These are phyloP conservation scores for Seira ritae DNA, from an alignment of 2,888 invertebrate genomes.

Conservation along the genomic window DNA sequence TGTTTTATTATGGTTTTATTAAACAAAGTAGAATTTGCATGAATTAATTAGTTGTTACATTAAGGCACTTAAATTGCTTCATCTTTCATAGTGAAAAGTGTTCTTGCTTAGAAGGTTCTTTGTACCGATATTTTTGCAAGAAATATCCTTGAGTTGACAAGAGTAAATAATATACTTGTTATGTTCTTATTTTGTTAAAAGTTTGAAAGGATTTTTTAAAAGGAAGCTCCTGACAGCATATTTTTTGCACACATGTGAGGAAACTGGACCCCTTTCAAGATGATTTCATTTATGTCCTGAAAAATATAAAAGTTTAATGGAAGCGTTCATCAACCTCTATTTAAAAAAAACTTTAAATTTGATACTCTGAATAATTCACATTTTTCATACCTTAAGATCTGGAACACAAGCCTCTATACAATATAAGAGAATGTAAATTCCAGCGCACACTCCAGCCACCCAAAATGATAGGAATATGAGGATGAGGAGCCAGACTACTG, in stretches of 20 bases:
- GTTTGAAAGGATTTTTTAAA: conserved; percentile 11
- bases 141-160: too few relatives aligned
- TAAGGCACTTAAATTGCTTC: too few relatives aligned
- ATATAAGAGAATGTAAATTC: conserved; percentile 82
- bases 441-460: conserved; percentile 83
- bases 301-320: conserved; percentile 58
- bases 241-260: conserved; percentile 84
- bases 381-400: conserved; percentile 82
- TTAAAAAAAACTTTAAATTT: conserved; percentile 13
- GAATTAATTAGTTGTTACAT: too few relatives aligned
- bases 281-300: conserved; percentile 82
- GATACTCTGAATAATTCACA: not conserved
- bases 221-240: conserved; percentile 78
- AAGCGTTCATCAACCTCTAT: not conserved
- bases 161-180: not conserved
- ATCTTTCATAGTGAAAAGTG: too few relatives aligned
- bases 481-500: conserved; percentile 84
- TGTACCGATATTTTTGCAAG: too few relatives aligned
- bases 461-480: conserved; percentile 83
- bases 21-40: too few relatives aligned
- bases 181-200: not conserved
- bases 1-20: too few relatives aligned
- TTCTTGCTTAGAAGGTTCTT: too few relatives aligned
- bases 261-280: conserved; percentile 83
- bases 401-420: conserved; percentile 84